A percentile compares a stretch with the other conserved stretches of the same genome.
Evolutionary conservation across 2,888 invertebrate genomes (phyloP).

Genomic region (Eueremaeus valkanovi): DNA sequence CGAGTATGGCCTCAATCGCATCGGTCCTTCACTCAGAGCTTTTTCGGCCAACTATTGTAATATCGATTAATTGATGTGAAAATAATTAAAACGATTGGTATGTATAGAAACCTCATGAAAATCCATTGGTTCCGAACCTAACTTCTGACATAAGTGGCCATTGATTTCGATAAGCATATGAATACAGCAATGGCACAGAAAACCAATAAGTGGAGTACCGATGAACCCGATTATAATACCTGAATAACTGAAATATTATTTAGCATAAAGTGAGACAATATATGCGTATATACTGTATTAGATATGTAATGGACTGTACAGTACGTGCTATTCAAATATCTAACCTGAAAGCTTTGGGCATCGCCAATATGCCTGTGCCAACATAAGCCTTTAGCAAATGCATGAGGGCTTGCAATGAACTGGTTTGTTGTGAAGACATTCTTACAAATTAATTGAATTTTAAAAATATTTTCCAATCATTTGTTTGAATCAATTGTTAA

Average conservation of each 20-base stretch:
- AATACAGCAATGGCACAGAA: slow-evolving; percentile 39
- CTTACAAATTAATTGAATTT: too few relatives aligned
- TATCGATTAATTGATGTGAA: not conserved
- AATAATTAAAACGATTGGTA: not conserved
- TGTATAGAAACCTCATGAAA: slow-evolving; percentile 26
- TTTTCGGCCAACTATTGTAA: slow-evolving; percentile 8
- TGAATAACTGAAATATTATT: slow-evolving; percentile 28
- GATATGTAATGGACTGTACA: too few relatives aligned
- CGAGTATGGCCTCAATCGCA: not conserved
- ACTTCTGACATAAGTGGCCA: slow-evolving; percentile 29
- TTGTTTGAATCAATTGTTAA: too few relatives aligned
- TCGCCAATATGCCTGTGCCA: slow-evolving; percentile 30
- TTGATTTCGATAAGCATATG: slow-evolving; percentile 39
- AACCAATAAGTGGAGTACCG: slow-evolving; percentile 34
- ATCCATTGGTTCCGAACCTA: slow-evolving; percentile 18
- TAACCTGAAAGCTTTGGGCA: slow-evolving; percentile 36
- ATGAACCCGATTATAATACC: slow-evolving; percentile 34
- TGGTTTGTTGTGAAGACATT: too few relatives aligned
- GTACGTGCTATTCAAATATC: too few relatives aligned
- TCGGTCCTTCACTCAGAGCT: not conserved
- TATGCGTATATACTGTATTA: too few relatives aligned
- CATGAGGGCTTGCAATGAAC: slow-evolving; percentile 36
- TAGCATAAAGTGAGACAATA: too few relatives aligned
- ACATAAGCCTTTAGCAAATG: slow-evolving; percentile 28
- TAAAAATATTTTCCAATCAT: too few relatives aligned